These are phyloP conservation scores for Phoronis australis DNA, from an alignment of 2,888 invertebrate species.

Conservation along the genomic window DNA sequence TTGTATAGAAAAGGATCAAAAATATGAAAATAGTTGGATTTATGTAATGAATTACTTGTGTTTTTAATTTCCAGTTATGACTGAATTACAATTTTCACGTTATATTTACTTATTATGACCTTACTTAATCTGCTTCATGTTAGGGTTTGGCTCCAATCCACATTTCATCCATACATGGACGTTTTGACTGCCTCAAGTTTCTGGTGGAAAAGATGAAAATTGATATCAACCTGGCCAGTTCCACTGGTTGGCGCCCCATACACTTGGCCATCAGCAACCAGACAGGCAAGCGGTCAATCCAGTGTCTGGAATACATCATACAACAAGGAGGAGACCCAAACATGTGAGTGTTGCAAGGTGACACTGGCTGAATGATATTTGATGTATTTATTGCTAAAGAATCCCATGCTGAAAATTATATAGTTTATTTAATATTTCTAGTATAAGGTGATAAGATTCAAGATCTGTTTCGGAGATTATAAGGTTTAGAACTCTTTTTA, in stretches of 20 bases:
- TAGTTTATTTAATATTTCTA: too few relatives aligned
- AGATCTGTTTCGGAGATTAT: too few relatives aligned
- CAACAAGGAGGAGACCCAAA: conserved; percentile 45
- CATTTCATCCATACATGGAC: conserved; percentile 48
- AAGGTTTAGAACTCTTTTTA: too few relatives aligned
- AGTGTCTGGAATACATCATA: conserved; percentile 43
- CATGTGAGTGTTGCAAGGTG: conserved; percentile 28
- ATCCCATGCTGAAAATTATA: too few relatives aligned
- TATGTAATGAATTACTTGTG: too few relatives aligned
- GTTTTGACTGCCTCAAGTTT: conserved; percentile 45
- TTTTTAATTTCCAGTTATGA: too few relatives aligned
- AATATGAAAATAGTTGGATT: too few relatives aligned
- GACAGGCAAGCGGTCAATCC: conserved; percentile 43
- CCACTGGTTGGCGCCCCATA: conserved; percentile 49
- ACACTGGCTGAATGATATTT: not conserved
- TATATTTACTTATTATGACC: not conserved
- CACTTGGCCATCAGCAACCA: conserved; percentile 51
- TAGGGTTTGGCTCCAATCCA: conserved; percentile 47
- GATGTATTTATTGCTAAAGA: conserved; percentile 36
- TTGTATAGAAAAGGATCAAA: too few relatives aligned
- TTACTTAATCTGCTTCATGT: not conserved
- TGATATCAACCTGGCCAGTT: conserved; percentile 44
- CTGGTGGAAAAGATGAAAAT: conserved; percentile 46
- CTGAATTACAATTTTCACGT: too few relatives aligned
- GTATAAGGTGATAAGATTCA: too few relatives aligned